Conservation (phyloP, 1,140 invertebrate genomes). For the Mercenaria mercenaria region DNA sequence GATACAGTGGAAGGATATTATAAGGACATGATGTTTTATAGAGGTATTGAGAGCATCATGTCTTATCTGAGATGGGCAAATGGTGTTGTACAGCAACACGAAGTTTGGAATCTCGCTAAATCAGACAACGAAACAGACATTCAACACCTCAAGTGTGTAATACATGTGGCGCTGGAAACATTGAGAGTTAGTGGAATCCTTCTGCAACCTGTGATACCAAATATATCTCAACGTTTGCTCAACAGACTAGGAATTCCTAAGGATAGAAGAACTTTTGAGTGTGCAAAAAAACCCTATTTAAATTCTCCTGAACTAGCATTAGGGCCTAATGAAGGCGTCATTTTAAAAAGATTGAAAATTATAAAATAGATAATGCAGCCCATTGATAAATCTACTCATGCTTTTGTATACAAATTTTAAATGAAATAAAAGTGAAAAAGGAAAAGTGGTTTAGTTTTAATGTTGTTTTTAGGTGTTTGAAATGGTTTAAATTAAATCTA, state of each 20-base stretch:
- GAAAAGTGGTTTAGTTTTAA: too few species aligned
- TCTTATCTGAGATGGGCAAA: constrained; percentile 92
- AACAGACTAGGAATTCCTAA: constrained; percentile 83
- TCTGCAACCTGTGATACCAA: constrained; percentile 92
- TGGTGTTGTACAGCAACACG: constrained; percentile 93
- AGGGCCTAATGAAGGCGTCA: constrained; percentile 63
- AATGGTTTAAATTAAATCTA: too few species aligned
- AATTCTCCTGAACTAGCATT: constrained; percentile 38
- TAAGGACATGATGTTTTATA: constrained; percentile 93
- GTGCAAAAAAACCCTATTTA: constrained; percentile 57
- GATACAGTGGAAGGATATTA: constrained; percentile 88
- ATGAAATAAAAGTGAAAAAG: too few species aligned
- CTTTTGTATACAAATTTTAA: too few species aligned
- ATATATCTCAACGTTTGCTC: constrained; percentile 88
- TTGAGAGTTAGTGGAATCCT: constrained; percentile 86
- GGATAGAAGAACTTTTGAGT: constrained; percentile 65
- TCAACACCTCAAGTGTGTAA: constrained; percentile 90
- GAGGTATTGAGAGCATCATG: constrained; percentile 93
- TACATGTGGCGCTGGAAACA: constrained; percentile 94
- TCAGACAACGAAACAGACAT: constrained; percentile 72
- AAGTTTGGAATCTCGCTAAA: constrained; percentile 95
- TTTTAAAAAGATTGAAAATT: constrained; percentile 56
- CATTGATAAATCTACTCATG: too few species aligned
- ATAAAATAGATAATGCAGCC: neutral
- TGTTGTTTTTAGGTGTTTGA: too few species aligned